Conservation (phyloP, 2,113 vertebrate species). For the Dendropsophus ebraccatus region DNA sequence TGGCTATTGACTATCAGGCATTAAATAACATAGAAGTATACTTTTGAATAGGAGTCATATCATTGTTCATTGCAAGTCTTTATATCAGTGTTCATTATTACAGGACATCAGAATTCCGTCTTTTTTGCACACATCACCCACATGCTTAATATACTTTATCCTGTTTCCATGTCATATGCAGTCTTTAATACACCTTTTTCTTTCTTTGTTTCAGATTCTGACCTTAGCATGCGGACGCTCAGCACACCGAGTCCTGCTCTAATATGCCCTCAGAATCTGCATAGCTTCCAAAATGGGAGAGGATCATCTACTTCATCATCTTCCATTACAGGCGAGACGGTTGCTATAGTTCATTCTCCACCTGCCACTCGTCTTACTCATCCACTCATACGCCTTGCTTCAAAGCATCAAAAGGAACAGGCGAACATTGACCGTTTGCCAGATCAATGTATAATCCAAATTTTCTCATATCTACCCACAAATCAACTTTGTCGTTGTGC, state of each 20-base stretch:
- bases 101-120: no score
- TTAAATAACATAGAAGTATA: no score
- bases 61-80: no score
- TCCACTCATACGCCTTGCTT: conserved; percentile 79
- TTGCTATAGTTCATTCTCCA: conserved; percentile 91
- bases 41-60: no score
- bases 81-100: no score
- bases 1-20: background rate
- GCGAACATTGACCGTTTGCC: conserved; percentile 86
- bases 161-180: background rate
- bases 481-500: conserved; percentile 96
- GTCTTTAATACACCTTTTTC: conserved; percentile 29
- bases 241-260: conserved; percentile 95
- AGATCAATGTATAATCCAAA: conserved; percentile 83
- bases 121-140: background rate
- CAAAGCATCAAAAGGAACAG: conserved; percentile 80
- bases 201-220: conserved; percentile 81
- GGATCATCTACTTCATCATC: conserved; percentile 88
- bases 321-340: conserved; percentile 85
- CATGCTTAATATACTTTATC: background rate
- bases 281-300: conserved; percentile 86
- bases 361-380: conserved; percentile 80
- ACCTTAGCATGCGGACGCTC: conserved; percentile 91
- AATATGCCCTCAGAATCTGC: conserved; percentile 84
- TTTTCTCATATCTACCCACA: conserved; percentile 92